Evolutionary conservation across 35 echinoderm and acorn worm genomes (phyloP).

Genomic region (Anneissia japonica): DNA sequence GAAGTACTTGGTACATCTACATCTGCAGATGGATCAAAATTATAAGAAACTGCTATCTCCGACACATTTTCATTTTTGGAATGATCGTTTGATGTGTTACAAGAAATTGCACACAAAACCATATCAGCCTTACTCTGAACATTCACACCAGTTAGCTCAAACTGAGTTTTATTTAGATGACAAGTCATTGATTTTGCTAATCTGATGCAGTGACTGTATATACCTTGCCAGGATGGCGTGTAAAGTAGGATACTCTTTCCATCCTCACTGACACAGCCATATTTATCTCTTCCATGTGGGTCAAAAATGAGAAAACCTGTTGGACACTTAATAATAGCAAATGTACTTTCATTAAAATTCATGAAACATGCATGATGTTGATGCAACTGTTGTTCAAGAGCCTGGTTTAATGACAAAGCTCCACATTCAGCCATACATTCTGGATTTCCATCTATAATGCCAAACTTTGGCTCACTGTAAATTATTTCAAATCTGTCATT

Average conservation of each 20-base stretch:
- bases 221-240: slow-evolving; percentile 17
- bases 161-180: not conserved
- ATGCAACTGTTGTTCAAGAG: slow-evolving; percentile 15
- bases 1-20: too few relatives aligned
- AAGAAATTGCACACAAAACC: too few relatives aligned
- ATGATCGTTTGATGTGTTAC: too few relatives aligned
- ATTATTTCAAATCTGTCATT: slow-evolving; percentile 1
- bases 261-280: not conserved
- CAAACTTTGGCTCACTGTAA: slow-evolving; percentile 3
- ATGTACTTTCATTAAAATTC: slow-evolving; percentile 21
- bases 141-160: slow-evolving; percentile 13
- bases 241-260: slow-evolving; percentile 4
- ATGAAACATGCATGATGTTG: slow-evolving; percentile 26
- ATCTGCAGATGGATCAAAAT: too few relatives aligned
- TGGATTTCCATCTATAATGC: slow-evolving; percentile 17
- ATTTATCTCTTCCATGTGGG: not conserved
- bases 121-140: not conserved
- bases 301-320: not conserved
- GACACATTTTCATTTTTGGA: too few relatives aligned
- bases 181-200: slow-evolving; percentile 11
- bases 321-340: slow-evolving; percentile 5
- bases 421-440: slow-evolving; percentile 4
- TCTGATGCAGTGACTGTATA: slow-evolving; percentile 11
- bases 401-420: slow-evolving; percentile 15
- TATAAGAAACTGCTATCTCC: too few relatives aligned